Evolutionary conservation across 1,140 invertebrate species (phyloP), one percentile per base, ranked within the genome.

Genomic region (Cryptotermes secundus): DNA sequence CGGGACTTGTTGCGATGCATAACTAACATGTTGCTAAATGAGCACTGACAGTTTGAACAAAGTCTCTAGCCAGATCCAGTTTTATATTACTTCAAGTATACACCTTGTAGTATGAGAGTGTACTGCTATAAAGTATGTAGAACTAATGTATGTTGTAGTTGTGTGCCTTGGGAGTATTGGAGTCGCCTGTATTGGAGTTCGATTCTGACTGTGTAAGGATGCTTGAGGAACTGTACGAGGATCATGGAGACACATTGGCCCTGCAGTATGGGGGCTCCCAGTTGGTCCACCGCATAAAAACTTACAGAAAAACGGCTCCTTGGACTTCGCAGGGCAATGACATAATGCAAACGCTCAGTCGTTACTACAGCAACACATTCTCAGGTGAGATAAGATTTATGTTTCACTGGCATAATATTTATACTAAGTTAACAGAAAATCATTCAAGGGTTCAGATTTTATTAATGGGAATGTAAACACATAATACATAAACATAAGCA

Each of bases 351-450:
- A 99, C 98, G 0, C 90, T 99, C 1, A 99, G 98, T 85, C 92
- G 99, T 87, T 99, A 99, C 90, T 99, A 98, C 89, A 99, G 97
- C 87, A 99, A 99, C 89, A 99, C 98, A 0, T 99, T 99, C 90
- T 98, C 97, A 86, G 94, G 94, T 93, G 86, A 83, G 79, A 34
- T 26, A 59, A 59, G 16, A 42, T 34, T 59, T 12, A 22, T 72
- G 59, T 31, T 1, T 19, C 45, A 49, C 14, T 49, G 45, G 19
- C 22, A 49, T 19, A 49, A 49, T 19, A 49, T 49, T 19, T 19
- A 49, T 49, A 49, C 45, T 49, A 0, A 19, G 45, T 16, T 49
- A 3, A 16, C 16, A 3, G 16, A 49, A 49, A 19, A 42, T 12
- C 38, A 9, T 42, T 9, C 38, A 42, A 12, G 9, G 9, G 16